A percentile compares a stretch with the other conserved stretches of the same genome.
These are phyloP conservation scores for Pecten maximus DNA, from an alignment of 2,888 invertebrate species.

Conservation along the genomic window DNA sequence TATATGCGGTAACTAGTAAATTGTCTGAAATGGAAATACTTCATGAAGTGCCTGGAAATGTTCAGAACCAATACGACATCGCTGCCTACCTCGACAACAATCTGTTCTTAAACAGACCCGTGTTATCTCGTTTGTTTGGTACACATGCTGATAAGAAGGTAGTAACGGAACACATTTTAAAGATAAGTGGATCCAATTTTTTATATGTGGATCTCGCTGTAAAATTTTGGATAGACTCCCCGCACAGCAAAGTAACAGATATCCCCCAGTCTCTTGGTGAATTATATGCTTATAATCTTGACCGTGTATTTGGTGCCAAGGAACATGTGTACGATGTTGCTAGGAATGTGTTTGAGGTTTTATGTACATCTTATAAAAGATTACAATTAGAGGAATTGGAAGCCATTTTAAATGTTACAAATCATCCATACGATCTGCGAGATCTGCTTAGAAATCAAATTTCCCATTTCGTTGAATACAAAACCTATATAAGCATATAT, in stretches of 20 bases:
- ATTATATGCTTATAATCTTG: slow-evolving; percentile 39
- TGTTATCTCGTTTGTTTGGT: background rate
- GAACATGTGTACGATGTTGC: background rate
- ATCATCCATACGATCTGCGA: background rate
- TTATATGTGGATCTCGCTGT: slow-evolving; percentile 38
- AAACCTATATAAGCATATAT: background rate
- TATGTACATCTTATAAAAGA: slow-evolving; percentile 36
- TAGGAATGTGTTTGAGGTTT: slow-evolving; percentile 37
- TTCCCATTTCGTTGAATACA: slow-evolving; percentile 18
- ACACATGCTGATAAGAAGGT: background rate
- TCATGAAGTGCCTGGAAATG: background rate
- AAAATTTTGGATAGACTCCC: background rate
- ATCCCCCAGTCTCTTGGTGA: slow-evolving; percentile 38
- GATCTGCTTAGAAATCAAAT: slow-evolving; percentile 38
- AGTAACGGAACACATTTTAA: background rate
- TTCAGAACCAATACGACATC: slow-evolving; percentile 36
- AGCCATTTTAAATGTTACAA: background rate
- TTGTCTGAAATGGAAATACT: background rate
- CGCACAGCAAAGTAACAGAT: background rate
- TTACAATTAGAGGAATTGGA: background rate
- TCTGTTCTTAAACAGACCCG: background rate
- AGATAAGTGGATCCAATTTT: slow-evolving; percentile 35
- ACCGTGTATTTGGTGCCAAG: slow-evolving; percentile 33
- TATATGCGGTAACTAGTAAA: background rate
- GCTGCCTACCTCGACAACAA: background rate